Evolutionary conservation across 2,797 vertebrate species (phyloP).

Genomic region (Thalassophryne amazonica): DNA sequence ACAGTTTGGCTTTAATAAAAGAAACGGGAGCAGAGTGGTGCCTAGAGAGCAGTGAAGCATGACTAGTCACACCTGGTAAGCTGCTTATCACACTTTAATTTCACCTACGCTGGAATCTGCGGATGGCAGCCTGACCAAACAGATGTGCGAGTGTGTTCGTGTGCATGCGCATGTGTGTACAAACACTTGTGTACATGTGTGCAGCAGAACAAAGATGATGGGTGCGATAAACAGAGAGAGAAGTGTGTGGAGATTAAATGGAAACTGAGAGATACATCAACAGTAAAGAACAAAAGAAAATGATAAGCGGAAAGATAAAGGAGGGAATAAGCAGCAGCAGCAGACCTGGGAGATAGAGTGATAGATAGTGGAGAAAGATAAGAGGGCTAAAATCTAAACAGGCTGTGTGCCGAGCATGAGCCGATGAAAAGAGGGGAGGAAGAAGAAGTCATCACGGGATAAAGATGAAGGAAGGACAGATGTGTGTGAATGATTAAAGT

Average conservation of each 20-base stretch:
- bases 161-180: conserved; percentile 7
- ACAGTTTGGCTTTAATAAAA: conserved; percentile 59
- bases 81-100: conserved; percentile 79
- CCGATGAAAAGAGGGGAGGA: conserved; percentile 14
- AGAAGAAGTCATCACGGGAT: conserved; percentile 7
- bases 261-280: conserved; percentile 61
- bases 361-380: conserved; percentile 30
- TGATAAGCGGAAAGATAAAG: conserved; percentile 54
- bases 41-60: conserved; percentile 67
- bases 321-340: conserved; percentile 54
- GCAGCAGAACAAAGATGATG: conserved; percentile 61
- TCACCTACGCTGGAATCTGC: conserved; percentile 64
- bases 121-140: conserved; percentile 56
- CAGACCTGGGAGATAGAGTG: conserved; percentile 38
- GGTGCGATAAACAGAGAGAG: conserved; percentile 54
- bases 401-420: conserved; percentile 24
- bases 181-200: conserved; percentile 29
- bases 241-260: conserved; percentile 61
- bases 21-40: conserved; percentile 56
- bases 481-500: conserved; percentile 22
- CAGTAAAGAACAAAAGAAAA: conserved; percentile 62
- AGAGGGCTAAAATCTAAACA: conserved; percentile 50
- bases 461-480: conserved; percentile 19
- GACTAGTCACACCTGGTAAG: conserved; percentile 78
- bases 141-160: conserved; percentile 28